Conservation (phyloP, 2,113 vertebrate genomes). For the Bambusicola thoracicus region DNA sequence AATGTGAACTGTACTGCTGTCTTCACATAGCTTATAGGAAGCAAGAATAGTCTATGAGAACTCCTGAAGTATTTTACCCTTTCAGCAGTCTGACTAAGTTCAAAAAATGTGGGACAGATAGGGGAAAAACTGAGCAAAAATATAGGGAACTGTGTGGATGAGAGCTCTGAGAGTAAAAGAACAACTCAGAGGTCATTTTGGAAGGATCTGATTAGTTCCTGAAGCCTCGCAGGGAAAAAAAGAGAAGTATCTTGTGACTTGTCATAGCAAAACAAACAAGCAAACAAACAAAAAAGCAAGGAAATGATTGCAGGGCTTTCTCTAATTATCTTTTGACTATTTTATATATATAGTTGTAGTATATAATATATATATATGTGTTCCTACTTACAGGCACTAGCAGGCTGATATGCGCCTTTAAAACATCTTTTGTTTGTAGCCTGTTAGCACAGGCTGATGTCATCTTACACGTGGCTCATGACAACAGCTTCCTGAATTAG, state of each 20-base stretch:
- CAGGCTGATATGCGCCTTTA: not conserved
- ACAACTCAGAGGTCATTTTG: not conserved
- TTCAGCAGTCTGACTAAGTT: not conserved
- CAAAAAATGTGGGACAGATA: not conserved
- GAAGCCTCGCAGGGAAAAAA: not conserved
- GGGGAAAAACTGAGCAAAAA: not conserved
- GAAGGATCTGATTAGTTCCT: not conserved
- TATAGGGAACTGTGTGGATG: not conserved
- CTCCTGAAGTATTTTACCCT: not conserved
- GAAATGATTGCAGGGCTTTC: not conserved
- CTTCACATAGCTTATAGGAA: not conserved
- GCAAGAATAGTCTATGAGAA: not conserved
- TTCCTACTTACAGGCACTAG: not conserved
- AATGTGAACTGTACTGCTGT: not conserved
- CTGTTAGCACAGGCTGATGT: not conserved
- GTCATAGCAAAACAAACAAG: not conserved
- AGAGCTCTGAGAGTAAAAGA: not conserved
- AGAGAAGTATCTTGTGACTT: not conserved
- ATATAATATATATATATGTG: not conserved
- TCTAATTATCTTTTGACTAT: not conserved
- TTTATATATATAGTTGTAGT: not conserved
- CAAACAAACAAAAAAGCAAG: not conserved
- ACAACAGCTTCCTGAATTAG: not conserved
- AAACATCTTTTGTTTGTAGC: not conserved
- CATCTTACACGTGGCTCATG: not conserved